Evolutionary conservation across 1,140 invertebrate species (phyloP), one percentile per base, ranked within the genome.

Genomic region (Leptonema lineaticorne): DNA sequence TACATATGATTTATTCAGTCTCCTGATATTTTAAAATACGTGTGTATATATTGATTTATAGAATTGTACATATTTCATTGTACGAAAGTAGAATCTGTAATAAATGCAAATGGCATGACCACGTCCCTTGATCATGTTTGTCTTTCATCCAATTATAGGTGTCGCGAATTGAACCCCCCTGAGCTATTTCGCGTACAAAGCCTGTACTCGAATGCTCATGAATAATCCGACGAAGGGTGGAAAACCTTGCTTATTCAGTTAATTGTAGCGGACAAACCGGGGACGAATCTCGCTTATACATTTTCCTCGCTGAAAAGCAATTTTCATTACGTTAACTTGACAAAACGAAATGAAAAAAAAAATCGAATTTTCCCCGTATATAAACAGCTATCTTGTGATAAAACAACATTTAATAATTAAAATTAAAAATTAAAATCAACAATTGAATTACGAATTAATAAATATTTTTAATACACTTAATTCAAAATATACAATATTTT

Each of bases 131-230:
- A 1, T 53, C 22, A 11, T 53, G 50, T 53, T 53, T 53, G 50
- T 53, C 50, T 53, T 24, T 53, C 50, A 11, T 53, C 50, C 50
- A 53, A 53, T 53, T 53, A 53, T 53, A 53, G 50, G 50, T 53
- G 50, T 53, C 50, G 50, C 24, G 46, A 1, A 48, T 48, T 48
- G n/a, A 18, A 20, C 46, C 37, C 50, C 22, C 50, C 24, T 24
- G 50, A 53, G 24, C 18, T 14, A n/a, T 48, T 2, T 8, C 16
- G 18, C 24, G 18, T 50, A 7, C 22, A 20, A 22, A 33, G 5
- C 30, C 24, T 24, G 20, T n/a, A 11, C 1, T 24, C 37, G 1
- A 20, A 14, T 14, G 33, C 28, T 59, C 57, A 59, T 59, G 57
- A 59, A 59, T 59, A 59, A 59, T 33, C 30, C 30, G 28, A 7